Percentiles rank a stretch among this genome's conserved stretches.
phyloP scores from a whole-genome alignment of 1,140 invertebrate genomes.

The Aethina tumida region DNA sequence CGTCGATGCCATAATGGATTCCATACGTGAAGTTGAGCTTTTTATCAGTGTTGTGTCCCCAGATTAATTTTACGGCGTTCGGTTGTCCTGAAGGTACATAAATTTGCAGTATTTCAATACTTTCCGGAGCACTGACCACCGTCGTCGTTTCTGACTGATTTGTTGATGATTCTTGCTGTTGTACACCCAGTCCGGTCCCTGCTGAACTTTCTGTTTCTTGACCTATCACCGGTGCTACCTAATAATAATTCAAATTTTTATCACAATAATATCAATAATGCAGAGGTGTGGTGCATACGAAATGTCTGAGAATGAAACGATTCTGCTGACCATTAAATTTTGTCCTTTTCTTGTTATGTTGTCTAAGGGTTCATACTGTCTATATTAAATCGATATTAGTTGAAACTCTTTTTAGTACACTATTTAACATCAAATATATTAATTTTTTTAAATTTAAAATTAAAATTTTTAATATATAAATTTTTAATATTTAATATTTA shows the following conservation, averaged over 20 bases:
- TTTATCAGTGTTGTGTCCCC: constrained; percentile 11
- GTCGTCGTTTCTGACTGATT: neutral
- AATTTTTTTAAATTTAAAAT: too few relatives aligned
- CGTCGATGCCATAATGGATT: constrained; percentile 12
- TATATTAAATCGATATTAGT: too few relatives aligned
- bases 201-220: neutral
- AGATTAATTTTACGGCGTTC: constrained; percentile 14
- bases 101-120: constrained; percentile 15
- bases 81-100: constrained; percentile 13
- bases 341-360: too few relatives aligned
- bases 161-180: constrained; percentile 1
- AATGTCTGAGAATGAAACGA: neutral
- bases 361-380: too few relatives aligned
- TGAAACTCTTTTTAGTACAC: too few relatives aligned
- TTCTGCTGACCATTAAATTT: too few relatives aligned
- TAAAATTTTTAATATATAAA: too few relatives aligned
- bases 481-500: too few relatives aligned
- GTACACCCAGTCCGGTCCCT: too few relatives aligned
- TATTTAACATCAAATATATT: too few relatives aligned
- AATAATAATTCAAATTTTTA: neutral
- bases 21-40: constrained; percentile 14
- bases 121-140: constrained; percentile 2
- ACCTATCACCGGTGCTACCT: neutral
- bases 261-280: neutral
- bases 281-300: neutral